Evolutionary conservation across 2,113 vertebrate genomes (phyloP), one percentile per base, ranked within the genome.

Genomic region (Phrynocephalus versicolor): DNA sequence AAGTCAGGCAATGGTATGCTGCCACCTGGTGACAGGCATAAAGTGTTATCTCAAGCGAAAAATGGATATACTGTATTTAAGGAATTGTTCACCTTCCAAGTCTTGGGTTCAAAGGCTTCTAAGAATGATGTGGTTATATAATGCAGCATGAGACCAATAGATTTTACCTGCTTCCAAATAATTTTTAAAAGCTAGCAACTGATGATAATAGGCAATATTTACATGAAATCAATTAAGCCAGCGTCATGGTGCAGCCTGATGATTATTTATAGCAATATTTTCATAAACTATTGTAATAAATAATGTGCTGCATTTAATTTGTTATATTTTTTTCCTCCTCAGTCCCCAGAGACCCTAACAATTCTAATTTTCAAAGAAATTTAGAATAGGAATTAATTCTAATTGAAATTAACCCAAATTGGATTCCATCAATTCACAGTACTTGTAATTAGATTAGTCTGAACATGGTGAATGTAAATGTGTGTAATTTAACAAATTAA

Each of bases 371-470:
- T 27, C 18, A 45, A 69, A 69, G 62, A 70, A 37, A 67, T 78
- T 55, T 70, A 76, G n/a, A 51, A 3, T 23, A 41, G 14, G 57
- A 79, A 79, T 60, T 71, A n/a, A 70, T 85, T 79, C 57, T 51
- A 79, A 39, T n/a, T 78, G 75, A 85, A 85, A 78, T 85, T 23
- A 78, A 85, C 65, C 64, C 83, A 85, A 39, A 79, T 71, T 79
- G 67, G 37, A 85, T 85, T 85, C 60, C 82, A 45, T 74, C 67
- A 35, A 35, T n/a, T 51, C n/a, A n/a, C n/a, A n/a, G n/a, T 75
- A 71, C 39, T 85, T 79, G 65, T 71, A 79, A 85, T 85, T 71
- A 71, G 51, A 85, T 85, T 85, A 70, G 74, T 25, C 39, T n/a
- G 45, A 58, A 60, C 23, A 19, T 71, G 35, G 37, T 41, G 76